Conservation (phyloP, 2,797 vertebrate species). For the Hydrolagus colliei region DNA sequence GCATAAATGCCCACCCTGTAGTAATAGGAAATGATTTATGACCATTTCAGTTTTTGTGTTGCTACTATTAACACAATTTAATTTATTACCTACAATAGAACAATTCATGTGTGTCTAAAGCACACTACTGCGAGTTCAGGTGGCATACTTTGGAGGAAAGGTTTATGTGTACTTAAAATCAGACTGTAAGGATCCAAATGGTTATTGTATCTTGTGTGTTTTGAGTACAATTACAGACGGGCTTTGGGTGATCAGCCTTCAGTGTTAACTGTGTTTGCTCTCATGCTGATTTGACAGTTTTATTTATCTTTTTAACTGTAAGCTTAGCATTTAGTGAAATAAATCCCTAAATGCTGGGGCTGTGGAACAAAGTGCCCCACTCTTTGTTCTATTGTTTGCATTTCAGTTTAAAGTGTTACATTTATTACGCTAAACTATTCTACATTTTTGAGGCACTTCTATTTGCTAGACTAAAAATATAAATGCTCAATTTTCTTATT, state of each 20-base stretch:
- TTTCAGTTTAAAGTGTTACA: neutral
- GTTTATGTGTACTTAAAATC: slow-evolving; percentile 13
- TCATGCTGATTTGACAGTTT: slow-evolving; percentile 52
- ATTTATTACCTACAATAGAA: slow-evolving; percentile 72
- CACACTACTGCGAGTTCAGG: slow-evolving; percentile 60
- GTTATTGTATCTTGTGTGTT: slow-evolving; percentile 18
- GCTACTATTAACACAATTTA: slow-evolving; percentile 70
- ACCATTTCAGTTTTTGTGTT: slow-evolving; percentile 62
- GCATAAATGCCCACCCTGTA: slow-evolving; percentile 54
- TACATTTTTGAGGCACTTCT: neutral
- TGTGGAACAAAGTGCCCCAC: neutral
- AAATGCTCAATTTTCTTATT: neutral
- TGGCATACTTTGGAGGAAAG: slow-evolving; percentile 43
- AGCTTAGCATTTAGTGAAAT: slow-evolving; percentile 1
- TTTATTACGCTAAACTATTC: neutral
- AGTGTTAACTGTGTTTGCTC: slow-evolving; percentile 41
- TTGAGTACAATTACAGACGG: slow-evolving; percentile 6
- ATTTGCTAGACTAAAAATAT: neutral
- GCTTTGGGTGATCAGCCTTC: slow-evolving; percentile 40
- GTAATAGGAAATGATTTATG: slow-evolving; percentile 64
- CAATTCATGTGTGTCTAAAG: slow-evolving; percentile 63
- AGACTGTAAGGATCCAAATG: slow-evolving; percentile 6
- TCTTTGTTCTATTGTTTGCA: neutral
- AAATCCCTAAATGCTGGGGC: neutral
- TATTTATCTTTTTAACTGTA: slow-evolving; percentile 48